Conservation (phyloP, 1,140 invertebrate genomes). For the Amyelois transitella region DNA sequence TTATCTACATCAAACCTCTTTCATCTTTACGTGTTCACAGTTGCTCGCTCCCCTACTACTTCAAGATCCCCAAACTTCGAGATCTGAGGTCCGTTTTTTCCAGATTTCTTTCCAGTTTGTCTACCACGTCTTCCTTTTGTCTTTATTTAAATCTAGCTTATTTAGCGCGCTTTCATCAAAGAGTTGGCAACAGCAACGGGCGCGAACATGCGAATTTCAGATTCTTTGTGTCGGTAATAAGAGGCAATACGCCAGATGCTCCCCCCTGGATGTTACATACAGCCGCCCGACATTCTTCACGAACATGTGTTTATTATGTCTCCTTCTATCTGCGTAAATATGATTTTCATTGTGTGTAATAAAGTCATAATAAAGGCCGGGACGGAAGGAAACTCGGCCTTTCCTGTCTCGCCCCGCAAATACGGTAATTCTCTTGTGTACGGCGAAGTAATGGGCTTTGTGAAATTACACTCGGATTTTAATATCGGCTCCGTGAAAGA, state of each 20-base stretch:
- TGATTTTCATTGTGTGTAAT: slow-evolving; percentile 52
- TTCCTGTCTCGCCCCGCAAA: slow-evolving; percentile 29
- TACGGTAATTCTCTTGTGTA: slow-evolving; percentile 15
- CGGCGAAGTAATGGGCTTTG: slow-evolving; percentile 1
- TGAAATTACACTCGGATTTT: not conserved
- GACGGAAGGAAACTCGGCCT: slow-evolving; percentile 49
- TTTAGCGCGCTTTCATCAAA: no score
- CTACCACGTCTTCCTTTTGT: no score
- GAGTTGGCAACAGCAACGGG: no score
- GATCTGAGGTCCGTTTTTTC: no score
- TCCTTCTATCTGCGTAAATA: slow-evolving; percentile 43
- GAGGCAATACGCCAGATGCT: slow-evolving; percentile 34
- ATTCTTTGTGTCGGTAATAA: slow-evolving; percentile 48
- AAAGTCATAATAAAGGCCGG: slow-evolving; percentile 47
- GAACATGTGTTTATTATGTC: slow-evolving; percentile 45
- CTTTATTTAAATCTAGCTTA: no score
- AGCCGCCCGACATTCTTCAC: slow-evolving; percentile 29
- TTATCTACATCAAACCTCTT: no score
- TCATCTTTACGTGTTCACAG: no score
- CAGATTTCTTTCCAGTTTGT: no score
- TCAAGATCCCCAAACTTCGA: no score
- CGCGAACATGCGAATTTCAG: slow-evolving; percentile 11
- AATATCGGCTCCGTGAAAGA: not conserved
- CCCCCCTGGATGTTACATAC: slow-evolving; percentile 20
- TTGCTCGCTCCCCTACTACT: no score